These are phyloP conservation scores for Microctonus aethiopoides DNA, from an alignment of 2,888 invertebrate genomes.

Conservation along the genomic window DNA sequence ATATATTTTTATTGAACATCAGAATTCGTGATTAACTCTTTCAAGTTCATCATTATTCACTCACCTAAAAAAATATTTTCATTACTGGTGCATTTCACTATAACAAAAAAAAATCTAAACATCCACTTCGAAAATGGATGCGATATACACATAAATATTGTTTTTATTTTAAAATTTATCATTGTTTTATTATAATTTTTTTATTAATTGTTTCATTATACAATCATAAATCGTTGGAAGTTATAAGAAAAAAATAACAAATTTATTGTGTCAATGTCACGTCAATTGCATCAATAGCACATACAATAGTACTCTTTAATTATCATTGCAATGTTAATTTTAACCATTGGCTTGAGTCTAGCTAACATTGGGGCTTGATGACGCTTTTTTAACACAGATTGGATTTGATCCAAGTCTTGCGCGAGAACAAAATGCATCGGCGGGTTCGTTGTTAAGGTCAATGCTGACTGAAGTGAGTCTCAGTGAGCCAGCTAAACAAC, in stretches of 20 bases:
- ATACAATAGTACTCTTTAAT: conserved; percentile 41
- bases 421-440: conserved; percentile 38
- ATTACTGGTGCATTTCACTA: neutral
- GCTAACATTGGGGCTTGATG: conserved; percentile 17
- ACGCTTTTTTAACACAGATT: conserved; percentile 31
- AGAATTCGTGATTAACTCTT: too few species aligned
- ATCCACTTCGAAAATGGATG: neutral
- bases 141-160: neutral
- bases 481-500: conserved; percentile 54
- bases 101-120: neutral
- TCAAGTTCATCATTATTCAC: neutral
- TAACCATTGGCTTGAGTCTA: conserved; percentile 48
- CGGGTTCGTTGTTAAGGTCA: conserved; percentile 56
- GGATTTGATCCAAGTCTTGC: conserved; percentile 55
- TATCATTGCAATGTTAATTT: conserved; percentile 59
- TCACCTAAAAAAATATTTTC: neutral
- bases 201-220: neutral
- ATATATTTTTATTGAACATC: neutral
- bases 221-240: neutral
- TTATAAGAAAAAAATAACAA: conserved; percentile 13
- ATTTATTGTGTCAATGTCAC: conserved; percentile 28
- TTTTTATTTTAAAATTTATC: neutral
- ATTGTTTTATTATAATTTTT: neutral
- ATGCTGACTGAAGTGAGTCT: conserved; percentile 49
- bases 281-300: conserved; percentile 23